phyloP scores from a whole-genome alignment of 2,888 invertebrate genomes.

The Didymodactylos carnosus region DNA sequence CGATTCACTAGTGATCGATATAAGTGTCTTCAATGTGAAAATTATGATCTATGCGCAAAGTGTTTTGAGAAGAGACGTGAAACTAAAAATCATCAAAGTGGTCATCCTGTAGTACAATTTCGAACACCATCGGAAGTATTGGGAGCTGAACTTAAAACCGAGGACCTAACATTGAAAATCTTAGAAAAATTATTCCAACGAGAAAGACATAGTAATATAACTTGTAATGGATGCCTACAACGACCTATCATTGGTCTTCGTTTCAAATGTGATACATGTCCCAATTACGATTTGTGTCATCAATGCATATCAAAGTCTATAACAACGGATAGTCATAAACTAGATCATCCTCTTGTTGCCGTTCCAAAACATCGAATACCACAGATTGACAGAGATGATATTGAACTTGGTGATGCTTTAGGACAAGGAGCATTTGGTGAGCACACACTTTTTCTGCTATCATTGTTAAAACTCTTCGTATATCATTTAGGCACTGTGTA shows the following conservation, averaged over 20 bases:
- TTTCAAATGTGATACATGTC: slow-evolving; percentile 2
- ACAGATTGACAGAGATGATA: background rate
- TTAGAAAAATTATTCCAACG: background rate
- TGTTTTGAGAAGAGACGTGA: background rate
- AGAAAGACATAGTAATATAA: background rate
- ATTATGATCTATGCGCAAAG: background rate
- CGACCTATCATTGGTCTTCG: background rate
- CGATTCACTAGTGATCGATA: background rate
- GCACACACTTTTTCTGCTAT: too few relatives aligned
- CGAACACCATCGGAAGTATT: background rate
- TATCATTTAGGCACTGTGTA: background rate
- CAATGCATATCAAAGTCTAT: background rate
- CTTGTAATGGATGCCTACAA: background rate
- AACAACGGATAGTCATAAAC: background rate
- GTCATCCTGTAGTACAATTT: background rate
- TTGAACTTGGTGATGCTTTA: background rate
- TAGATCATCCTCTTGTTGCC: background rate
- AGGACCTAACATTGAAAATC: background rate
- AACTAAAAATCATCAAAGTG: background rate
- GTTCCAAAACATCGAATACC: background rate
- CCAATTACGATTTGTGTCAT: background rate
- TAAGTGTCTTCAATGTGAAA: background rate
- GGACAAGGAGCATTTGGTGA: background rate
- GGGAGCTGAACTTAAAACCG: background rate
- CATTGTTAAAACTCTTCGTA: too few relatives aligned